These are phyloP conservation scores for Melanerpes formicivorus DNA, from an alignment of 2,113 vertebrate genomes.

Conservation along the genomic window DNA sequence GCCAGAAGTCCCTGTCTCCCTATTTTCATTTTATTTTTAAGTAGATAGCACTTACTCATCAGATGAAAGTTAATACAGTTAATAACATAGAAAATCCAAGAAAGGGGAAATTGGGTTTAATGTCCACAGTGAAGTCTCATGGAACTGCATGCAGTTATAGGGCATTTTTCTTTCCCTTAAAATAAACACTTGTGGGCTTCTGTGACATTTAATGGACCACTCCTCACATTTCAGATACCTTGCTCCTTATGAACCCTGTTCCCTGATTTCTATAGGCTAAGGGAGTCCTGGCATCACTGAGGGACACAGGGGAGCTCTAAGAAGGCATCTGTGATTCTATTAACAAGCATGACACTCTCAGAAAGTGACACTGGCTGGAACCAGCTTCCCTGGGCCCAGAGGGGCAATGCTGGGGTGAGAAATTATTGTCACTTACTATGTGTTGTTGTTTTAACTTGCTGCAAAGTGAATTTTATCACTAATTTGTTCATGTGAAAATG, in stretches of 20 bases:
- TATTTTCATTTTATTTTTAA: constrained; percentile 38
- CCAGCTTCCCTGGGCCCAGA: not conserved
- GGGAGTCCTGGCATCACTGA: not conserved
- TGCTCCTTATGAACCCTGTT: not conserved
- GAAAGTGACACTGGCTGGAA: not conserved
- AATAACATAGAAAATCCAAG: not conserved
- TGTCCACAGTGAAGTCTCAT: not conserved
- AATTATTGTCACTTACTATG: not conserved
- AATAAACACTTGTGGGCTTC: constrained; percentile 9
- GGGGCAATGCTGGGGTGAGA: not conserved
- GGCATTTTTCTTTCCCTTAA: not conserved
- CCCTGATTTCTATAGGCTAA: not conserved
- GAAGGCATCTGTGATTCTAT: not conserved
- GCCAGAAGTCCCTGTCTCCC: constrained; percentile 51
- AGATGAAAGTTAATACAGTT: constrained; percentile 16
- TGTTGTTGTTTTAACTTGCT: not conserved
- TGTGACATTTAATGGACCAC: not conserved
- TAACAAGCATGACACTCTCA: not conserved
- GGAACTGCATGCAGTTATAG: not conserved
- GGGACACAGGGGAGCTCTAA: not conserved
- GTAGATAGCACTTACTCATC: constrained; percentile 5
- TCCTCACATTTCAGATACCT: not conserved
- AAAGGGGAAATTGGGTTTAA: not conserved
- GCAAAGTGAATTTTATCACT: not conserved
- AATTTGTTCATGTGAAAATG: not conserved